Percentiles rank a stretch among this genome's conserved stretches.
Conservation (phyloP, 2,888 invertebrate species). For the Chaetogeoica ovagalla region DNA sequence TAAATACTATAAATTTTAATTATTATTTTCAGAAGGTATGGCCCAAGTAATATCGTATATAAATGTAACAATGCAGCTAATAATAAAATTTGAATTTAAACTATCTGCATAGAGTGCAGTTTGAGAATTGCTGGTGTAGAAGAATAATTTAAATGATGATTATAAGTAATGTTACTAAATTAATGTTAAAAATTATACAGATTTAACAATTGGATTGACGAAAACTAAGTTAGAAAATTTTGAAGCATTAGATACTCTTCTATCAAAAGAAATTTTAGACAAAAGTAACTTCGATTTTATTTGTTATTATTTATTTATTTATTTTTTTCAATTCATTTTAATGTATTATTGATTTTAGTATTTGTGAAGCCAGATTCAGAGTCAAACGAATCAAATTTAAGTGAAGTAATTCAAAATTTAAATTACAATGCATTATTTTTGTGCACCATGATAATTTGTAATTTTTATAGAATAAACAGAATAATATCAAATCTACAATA, state of each 20-base stretch:
- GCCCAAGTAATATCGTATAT: too few relatives aligned
- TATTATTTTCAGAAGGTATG: too few relatives aligned
- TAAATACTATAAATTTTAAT: too few relatives aligned
- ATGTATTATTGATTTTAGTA: conserved; percentile 15
- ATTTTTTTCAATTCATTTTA: background rate
- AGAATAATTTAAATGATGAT: background rate
- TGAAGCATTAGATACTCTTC: conserved; percentile 26
- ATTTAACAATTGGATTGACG: conserved; percentile 38
- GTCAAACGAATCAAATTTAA: conserved; percentile 13
- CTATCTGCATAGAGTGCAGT: too few relatives aligned
- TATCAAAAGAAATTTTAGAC: conserved; percentile 39
- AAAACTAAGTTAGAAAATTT: conserved; percentile 48
- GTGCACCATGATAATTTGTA: background rate
- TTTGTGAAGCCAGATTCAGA: conserved; percentile 10
- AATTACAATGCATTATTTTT: background rate
- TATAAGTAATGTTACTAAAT: background rate
- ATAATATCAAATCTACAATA: conserved; percentile 62
- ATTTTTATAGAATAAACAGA: conserved; percentile 50
- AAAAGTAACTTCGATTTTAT: too few relatives aligned
- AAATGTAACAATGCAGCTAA: too few relatives aligned
- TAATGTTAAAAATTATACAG: conserved; percentile 10
- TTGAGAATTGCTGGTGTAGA: too few relatives aligned
- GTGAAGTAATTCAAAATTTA: conserved; percentile 8
- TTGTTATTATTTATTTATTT: too few relatives aligned
- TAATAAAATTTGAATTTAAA: too few relatives aligned